Evolutionary conservation across 2,888 invertebrate genomes (phyloP), one percentile per base, ranked within the genome.

Genomic region (Hirudinaria manillensis): DNA sequence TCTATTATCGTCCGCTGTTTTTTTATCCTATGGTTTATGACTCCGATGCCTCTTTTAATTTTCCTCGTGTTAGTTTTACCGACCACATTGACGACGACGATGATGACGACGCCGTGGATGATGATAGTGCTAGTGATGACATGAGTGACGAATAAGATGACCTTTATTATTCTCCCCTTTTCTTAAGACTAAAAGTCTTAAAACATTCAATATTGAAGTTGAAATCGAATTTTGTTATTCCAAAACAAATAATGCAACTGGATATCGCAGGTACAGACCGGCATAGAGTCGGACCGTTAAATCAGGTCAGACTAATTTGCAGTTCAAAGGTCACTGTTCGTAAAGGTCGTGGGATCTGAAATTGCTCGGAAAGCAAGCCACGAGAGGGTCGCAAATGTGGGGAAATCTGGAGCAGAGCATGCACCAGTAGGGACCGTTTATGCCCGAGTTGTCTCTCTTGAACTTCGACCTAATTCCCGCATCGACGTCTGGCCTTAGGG

Each of bases 51-150:
- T 45, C 6, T 10, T 45, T 45, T 45, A 45, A 45, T 45, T 45
- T 38, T 45, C 45, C 13, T 16, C 16, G 16, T 10, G 13, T 45
- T 45, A 16, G 10, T 45, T 45, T 45, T 16, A 2, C 45, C n/a
- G 61, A 61, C 61, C 21, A 61, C 61, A n/a, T 21, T n/a, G 61
- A 61, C 61, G 61, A 24, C 29, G 61, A 61, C 61, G 61, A 61
- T n/a, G 61, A 61, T n/a, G 61, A 61, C 61, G 61, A 51, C 51
- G 72, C 2, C 51, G 72, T 4, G 61, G 72, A n/a, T 72, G 72
- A 45, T 72, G 72, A 45, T 72, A 51, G 10, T 72, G 72, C 2
- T 72, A 51, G n/a, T 53, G 72, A 45, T 27, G 72, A 45, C 45
- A 51, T 4, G 21, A 51, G 10, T 27, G 72, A 45, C 45, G 72